These are phyloP conservation scores for Tachina grossa DNA, from an alignment of 2,888 invertebrate species.

Conservation along the genomic window DNA sequence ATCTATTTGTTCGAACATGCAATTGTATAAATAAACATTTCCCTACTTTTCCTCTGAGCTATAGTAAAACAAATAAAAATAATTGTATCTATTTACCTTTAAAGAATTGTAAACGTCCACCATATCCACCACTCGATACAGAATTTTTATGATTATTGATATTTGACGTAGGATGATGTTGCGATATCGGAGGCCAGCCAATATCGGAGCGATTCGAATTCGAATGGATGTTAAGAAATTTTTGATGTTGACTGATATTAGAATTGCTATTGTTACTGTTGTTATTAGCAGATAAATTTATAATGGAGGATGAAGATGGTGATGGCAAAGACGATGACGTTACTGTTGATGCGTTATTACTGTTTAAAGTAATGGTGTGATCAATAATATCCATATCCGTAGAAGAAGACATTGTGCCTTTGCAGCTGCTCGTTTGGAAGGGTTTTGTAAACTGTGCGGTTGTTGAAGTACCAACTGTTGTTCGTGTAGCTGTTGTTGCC, in stretches of 20 bases:
- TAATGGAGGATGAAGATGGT: slow-evolving; percentile 43
- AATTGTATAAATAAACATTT: too few species aligned
- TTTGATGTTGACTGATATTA: slow-evolving; percentile 61
- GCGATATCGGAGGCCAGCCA: slow-evolving; percentile 78
- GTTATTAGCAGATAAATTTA: slow-evolving; percentile 66
- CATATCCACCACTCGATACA: slow-evolving; percentile 73
- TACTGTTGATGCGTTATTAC: slow-evolving; percentile 36
- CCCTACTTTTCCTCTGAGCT: too few species aligned
- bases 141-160: slow-evolving; percentile 54
- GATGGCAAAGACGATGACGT: slow-evolving; percentile 62
- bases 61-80: neutral
- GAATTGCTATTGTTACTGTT: slow-evolving; percentile 68
- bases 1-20: too few species aligned
- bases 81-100: slow-evolving; percentile 77
- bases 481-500: slow-evolving; percentile 45
- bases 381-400: slow-evolving; percentile 76
- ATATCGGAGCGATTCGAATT: slow-evolving; percentile 75
- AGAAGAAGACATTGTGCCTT: slow-evolving; percentile 58
- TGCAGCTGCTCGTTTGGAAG: slow-evolving; percentile 64
- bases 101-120: slow-evolving; percentile 82
- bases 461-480: slow-evolving; percentile 72
- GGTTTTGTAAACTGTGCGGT: slow-evolving; percentile 70
- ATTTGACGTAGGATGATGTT: slow-evolving; percentile 68
- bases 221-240: slow-evolving; percentile 63
- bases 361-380: slow-evolving; percentile 74